These are phyloP conservation scores for Elanus axillaris DNA, from an alignment of 2,113 vertebrate species.

Conservation along the genomic window DNA sequence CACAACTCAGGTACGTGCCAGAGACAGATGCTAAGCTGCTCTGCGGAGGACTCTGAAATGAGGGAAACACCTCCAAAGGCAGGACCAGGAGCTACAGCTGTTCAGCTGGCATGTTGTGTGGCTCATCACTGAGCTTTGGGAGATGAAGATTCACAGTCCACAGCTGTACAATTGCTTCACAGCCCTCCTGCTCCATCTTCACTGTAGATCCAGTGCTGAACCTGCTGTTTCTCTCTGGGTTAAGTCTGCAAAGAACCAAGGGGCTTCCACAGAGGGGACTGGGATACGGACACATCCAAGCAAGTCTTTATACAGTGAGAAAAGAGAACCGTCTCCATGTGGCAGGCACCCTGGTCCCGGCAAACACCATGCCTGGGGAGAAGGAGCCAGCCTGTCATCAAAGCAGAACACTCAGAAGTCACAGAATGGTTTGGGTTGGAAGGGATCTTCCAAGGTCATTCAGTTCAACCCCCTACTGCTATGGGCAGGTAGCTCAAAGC, in stretches of 20 bases:
- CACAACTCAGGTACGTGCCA: not conserved
- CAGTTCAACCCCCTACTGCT: not conserved
- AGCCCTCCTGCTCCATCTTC: not conserved
- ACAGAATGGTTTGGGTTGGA: not conserved
- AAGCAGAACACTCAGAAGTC: not conserved
- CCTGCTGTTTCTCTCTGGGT: not conserved
- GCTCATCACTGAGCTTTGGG: not conserved
- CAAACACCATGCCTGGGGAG: not conserved
- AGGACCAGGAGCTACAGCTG: not conserved
- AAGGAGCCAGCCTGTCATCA: not conserved
- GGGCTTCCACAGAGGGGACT: not conserved
- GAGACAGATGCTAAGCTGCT: not conserved
- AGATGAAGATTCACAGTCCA: not conserved
- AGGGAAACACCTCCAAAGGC: not conserved
- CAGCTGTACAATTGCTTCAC: not conserved
- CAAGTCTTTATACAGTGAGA: not conserved
- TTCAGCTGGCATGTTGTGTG: too few relatives aligned
- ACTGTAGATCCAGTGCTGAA: not conserved
- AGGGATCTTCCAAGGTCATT: not conserved
- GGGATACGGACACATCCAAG: accelerated
- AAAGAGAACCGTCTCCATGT: not conserved
- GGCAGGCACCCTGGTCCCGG: not conserved
- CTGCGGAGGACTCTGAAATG: not conserved
- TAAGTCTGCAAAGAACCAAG: not conserved
- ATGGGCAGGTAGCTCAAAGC: not conserved